A percentile compares a stretch with the other conserved stretches of the same genome.
phyloP scores from a whole-genome alignment of 1,140 invertebrate species.

The Portunus trituberculatus region DNA sequence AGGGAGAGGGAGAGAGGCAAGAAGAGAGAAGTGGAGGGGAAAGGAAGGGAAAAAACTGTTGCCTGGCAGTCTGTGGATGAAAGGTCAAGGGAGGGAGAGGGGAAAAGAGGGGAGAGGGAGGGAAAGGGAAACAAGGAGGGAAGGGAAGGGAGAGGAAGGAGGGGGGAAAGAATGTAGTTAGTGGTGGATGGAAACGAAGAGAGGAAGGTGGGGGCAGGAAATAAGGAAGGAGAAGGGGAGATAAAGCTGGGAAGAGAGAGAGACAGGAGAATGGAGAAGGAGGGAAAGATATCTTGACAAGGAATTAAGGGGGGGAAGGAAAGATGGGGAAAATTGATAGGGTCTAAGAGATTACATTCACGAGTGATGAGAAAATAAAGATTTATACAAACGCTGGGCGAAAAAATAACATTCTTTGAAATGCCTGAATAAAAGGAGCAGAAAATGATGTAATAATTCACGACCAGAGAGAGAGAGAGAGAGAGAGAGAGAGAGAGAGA shows the following conservation, averaged over 20 bases:
- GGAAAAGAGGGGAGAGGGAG: background rate
- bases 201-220: background rate
- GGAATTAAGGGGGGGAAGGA: conserved; percentile 1
- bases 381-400: background rate
- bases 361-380: background rate
- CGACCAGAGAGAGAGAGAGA: background rate
- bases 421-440: background rate
- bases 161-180: too few relatives aligned
- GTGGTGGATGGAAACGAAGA: background rate
- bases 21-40: too few relatives aligned
- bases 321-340: background rate
- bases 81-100: background rate
- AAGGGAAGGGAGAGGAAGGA: background rate
- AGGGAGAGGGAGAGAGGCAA: background rate
- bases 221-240: background rate
- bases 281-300: background rate
- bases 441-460: background rate
- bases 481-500: conserved; percentile 20
- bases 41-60: background rate
- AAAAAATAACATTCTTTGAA: background rate
- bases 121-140: background rate
- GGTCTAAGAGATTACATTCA: background rate
- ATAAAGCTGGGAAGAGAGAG: background rate
- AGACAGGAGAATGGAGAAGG: background rate
- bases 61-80: background rate